phyloP scores from a whole-genome alignment of 2,888 invertebrate genomes.

The Neoaliturus tenellus region DNA sequence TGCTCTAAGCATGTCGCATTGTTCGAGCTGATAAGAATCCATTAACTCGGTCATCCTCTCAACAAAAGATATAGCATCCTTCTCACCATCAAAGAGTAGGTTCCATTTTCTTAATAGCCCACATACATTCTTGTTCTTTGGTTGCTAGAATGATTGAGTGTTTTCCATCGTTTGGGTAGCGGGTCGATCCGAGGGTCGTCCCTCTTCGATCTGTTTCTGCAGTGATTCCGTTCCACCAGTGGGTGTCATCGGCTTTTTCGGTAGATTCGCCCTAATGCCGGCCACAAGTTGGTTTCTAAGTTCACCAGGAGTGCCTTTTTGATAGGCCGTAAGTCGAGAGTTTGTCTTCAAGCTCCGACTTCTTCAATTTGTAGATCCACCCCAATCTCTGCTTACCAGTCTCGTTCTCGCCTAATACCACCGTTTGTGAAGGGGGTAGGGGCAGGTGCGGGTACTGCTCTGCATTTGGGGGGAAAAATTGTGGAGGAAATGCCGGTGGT shows the following conservation, averaged over 20 bases:
- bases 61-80: neutral
- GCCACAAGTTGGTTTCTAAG: neutral
- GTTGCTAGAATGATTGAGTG: neutral
- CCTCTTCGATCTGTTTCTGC: neutral
- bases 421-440: too few species aligned
- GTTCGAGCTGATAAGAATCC: neutral
- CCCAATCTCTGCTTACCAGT: neutral
- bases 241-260: neutral
- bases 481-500: too few species aligned
- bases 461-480: too few species aligned
- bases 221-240: neutral
- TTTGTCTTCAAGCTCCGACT: neutral
- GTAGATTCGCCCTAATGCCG: neutral
- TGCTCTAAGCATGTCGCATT: neutral
- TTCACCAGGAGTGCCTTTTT: neutral
- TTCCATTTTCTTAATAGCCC: neutral
- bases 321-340: neutral
- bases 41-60: neutral
- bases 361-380: neutral
- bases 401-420: too few species aligned
- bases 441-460: too few species aligned
- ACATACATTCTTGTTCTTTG: neutral
- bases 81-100: conserved; percentile 10
- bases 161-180: neutral
- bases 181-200: neutral